Evolutionary conservation across 2,113 vertebrate genomes (phyloP).

Genomic region (Phodopus roborovskii): DNA sequence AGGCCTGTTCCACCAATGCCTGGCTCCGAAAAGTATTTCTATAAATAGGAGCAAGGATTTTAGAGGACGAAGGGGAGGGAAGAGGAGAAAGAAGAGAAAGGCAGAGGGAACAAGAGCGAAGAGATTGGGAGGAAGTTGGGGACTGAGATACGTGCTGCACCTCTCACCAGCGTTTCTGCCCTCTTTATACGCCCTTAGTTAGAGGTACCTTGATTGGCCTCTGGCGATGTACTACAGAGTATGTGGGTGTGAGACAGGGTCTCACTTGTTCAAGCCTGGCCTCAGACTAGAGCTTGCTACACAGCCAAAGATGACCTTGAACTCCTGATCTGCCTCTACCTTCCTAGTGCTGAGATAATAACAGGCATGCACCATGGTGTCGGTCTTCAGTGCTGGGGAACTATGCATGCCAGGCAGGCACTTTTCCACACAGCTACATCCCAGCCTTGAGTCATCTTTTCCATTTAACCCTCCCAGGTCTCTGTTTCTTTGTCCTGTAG

Average conservation of each 20-base stretch:
- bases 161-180: conserved; percentile 1
- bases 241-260: neutral
- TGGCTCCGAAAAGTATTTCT: conserved; percentile 42
- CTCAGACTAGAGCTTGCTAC: neutral
- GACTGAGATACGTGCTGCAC: neutral
- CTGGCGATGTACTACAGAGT: conserved; percentile 11
- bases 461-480: neutral
- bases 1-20: neutral
- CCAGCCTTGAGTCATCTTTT: neutral
- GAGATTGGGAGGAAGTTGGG: neutral
- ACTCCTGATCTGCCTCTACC: neutral
- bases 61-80: conserved; percentile 21
- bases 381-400: too few relatives aligned
- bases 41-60: conserved; percentile 57
- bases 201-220: conserved; percentile 28
- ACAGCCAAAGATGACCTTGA: neutral
- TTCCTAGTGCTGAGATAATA: neutral
- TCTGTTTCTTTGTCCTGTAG: conserved; percentile 68
- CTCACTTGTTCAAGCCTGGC: neutral
- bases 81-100: neutral
- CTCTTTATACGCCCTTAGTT: conserved; percentile 47
- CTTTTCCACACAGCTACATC: neutral
- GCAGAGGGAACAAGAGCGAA: neutral
- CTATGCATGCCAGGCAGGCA: neutral
- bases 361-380: neutral